Evolutionary conservation across 2,888 invertebrate genomes (phyloP), one percentile per base, ranked within the genome.

Genomic region (Apantesis nais): DNA sequence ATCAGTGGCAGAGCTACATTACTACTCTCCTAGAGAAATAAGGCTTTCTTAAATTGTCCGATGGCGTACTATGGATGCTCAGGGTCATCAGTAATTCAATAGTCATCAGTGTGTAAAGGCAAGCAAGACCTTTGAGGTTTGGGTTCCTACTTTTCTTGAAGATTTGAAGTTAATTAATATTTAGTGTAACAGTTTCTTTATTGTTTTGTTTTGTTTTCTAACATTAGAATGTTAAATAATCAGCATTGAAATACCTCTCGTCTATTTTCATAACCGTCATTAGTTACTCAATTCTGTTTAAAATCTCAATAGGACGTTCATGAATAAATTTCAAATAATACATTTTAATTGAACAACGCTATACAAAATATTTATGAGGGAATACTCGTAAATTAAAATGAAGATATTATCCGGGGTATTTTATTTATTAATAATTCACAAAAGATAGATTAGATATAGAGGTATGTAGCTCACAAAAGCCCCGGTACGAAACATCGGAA

Each of bases 351-450:
- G 39, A 74, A 72, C n/a, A 25, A 58, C 11, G n/a, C 64, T 68
- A 39, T 37, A 67, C 66, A 66, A 71, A 76, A 68, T 39, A 66
- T 71, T 70, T 68, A 52, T 37, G 31, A 9, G n/a, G 16, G 70
- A 73, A 70, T 75, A 75, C 70, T 75, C n/a, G 5, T 3, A 72
- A 73, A 77, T 77, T 76, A 74, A 74, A 68, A 60, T 41, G n/a
- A 67, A 74, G 62, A 68, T 69, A 61, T 44, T 61, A 11, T 19
- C 34, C 5, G n/a, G 41, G 31, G 71, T 72, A 63, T 71, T 72
- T 48, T 25, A 39, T 77, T 61, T 70, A 77, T 82, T 75, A 76
- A 77, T 81, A 73, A 78, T 78, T 82, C 71, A 72, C 62, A 60
- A 58, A 73, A 72, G 64, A 67, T 72, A 74, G 70, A 75, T 70